These are phyloP conservation scores for Cydia splendana DNA, from an alignment of 1,140 invertebrate species.

Conservation along the genomic window DNA sequence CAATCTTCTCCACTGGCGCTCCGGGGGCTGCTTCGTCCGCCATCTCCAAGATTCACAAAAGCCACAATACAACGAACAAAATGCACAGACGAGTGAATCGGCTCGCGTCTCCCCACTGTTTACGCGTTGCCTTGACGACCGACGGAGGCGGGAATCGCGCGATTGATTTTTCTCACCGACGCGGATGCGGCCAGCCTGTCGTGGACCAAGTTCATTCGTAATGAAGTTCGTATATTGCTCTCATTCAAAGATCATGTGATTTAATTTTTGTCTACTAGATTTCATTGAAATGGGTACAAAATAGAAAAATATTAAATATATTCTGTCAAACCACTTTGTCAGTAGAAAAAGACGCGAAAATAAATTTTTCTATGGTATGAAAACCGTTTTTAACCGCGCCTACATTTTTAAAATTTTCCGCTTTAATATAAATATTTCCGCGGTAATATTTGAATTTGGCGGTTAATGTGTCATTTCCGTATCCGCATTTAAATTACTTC, in stretches of 20 bases:
- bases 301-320: no score
- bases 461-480: neutral
- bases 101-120: slow-evolving; percentile 69
- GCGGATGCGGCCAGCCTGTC: slow-evolving; percentile 36
- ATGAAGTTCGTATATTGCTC: neutral
- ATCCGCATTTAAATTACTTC: neutral
- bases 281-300: no score
- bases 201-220: neutral
- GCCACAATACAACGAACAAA: slow-evolving; percentile 44
- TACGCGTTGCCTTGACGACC: slow-evolving; percentile 72
- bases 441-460: neutral
- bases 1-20: slow-evolving; percentile 82
- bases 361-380: no score
- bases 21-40: slow-evolving; percentile 69
- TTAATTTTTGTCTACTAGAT: no score
- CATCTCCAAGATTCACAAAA: slow-evolving; percentile 52
- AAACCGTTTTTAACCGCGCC: no score
- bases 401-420: no score
- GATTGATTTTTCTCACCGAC: slow-evolving; percentile 73
- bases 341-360: no score
- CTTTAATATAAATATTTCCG: no score
- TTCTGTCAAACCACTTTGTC: no score
- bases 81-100: slow-evolving; percentile 42
- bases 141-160: slow-evolving; percentile 62
- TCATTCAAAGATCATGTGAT: neutral